Base-by-base conservation (phyloP, 2,113 vertebrate species). In the Willisornis vidua region DNA sequence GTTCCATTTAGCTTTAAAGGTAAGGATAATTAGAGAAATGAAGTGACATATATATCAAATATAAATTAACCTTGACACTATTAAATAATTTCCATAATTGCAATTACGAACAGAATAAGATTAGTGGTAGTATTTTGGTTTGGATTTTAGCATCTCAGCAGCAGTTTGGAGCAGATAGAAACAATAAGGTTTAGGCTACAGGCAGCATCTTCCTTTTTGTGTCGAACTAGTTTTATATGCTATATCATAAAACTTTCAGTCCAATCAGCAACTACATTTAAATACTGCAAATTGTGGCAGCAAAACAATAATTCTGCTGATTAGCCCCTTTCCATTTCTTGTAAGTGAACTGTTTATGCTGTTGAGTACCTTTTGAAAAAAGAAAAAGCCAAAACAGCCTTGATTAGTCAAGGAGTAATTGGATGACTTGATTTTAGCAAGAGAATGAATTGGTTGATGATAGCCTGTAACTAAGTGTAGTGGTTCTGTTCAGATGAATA, bases 341-440 rank as follows among this genome's bases (percentile, higher is more conserved):
- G 99, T 99, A 99, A 99, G 99, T 99, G 99, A 99, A 99, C 99
- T 99, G 99, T 99, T 99, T 99, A 99, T 99, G 99, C 98, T 99
- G 99, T 99, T 98, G 98, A 99, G 99, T 99, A 99, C 99, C 99
- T 99, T 99, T 98, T 99, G 98, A 99, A 99, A 99, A 99, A 99
- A 98, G 99, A 99, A 99, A 98, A 99, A 99, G 99, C 99, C 99
- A 99, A 99, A 99, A 99, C 99, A 99, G 99, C 98, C 98, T 99
- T 99, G 99, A 99, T 99, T 99, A 99, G 99, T 98, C 98, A 98
- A 99, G 98, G 99, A 99, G 98, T 99, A 99, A 99, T 99, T 99
- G 99, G 98, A 99, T 99, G 99, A 99, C 99, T 99, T 99, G 99
- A 99, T 99, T 99, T 99, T 98, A 98, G 98, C 98, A 99, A 98